Percentiles rank a stretch among this genome's conserved stretches.
These are phyloP conservation scores for Caradrina clavipalpis DNA, from an alignment of 2,888 invertebrate genomes.

Conservation along the genomic window DNA sequence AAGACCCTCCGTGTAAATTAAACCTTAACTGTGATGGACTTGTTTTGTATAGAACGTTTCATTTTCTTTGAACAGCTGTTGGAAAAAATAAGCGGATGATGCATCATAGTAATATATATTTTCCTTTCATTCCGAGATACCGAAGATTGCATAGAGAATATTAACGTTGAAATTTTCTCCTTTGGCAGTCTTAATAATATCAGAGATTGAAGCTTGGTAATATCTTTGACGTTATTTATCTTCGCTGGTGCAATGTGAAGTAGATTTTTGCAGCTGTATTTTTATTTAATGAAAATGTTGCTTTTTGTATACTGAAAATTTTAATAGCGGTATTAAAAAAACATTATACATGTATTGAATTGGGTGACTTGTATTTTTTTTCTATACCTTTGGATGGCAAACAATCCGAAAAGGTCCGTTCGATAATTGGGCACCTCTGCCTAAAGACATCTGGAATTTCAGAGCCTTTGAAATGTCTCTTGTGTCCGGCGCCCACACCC, in stretches of 20 bases:
- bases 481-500: too few relatives aligned
- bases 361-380: too few relatives aligned
- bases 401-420: too few relatives aligned
- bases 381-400: too few relatives aligned
- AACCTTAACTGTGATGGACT: constrained; percentile 17
- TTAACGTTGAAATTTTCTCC: constrained; percentile 46
- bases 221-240: constrained; percentile 49
- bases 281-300: constrained; percentile 1
- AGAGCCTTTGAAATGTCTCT: too few relatives aligned
- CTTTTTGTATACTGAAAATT: background rate
- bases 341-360: background rate
- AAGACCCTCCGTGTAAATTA: background rate
- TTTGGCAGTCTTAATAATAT: constrained; percentile 46
- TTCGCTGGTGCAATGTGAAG: constrained; percentile 13
- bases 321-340: too few relatives aligned
- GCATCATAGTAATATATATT: constrained; percentile 55
- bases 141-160: constrained; percentile 46
- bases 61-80: constrained; percentile 37
- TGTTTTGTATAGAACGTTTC: constrained; percentile 9
- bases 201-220: constrained; percentile 46
- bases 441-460: too few relatives aligned
- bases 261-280: background rate
- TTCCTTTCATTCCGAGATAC: constrained; percentile 42
- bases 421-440: too few relatives aligned
- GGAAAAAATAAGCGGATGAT: constrained; percentile 43